Evolutionary conservation across 1,140 invertebrate genomes (phyloP), one percentile per base, ranked within the genome.

Genomic region (Copidosoma floridanum): DNA sequence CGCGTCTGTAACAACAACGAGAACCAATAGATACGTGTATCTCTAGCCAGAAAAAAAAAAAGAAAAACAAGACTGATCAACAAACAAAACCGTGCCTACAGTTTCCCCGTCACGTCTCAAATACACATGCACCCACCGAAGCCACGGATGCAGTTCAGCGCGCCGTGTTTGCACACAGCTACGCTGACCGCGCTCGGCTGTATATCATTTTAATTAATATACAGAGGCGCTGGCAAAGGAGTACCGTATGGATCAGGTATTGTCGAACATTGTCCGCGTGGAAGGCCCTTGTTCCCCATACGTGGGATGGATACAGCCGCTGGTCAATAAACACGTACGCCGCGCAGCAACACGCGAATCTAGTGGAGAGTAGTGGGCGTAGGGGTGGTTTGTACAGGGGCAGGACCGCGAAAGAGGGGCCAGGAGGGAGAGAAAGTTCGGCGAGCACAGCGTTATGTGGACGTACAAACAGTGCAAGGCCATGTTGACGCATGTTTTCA

Each of bases 401-500:
- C 66, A 67, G 70, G 44, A 43, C 65, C 37, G 51, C 43, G 43
- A 32, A 51, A 47, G 54, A 40, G 59, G 41, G 57, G 41, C 57
- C 40, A 14, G 41, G 53, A 56, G 63, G 62, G 66, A 65, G 65
- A 60, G 65, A 66, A 20, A 14, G 35, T 6, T 58, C 62, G 68
- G 69, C 68, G 67, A 68, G 67, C 70, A 66, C 71, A 75, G 74
- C 75, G 75, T 80, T 78, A 79, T 78, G 72, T 76, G 74, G 70
- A 77, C 76, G 73, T 73, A 75, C 75, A 79, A 79, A 79, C 77
- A 79, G 77, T 76, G 77, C 77, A 79, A 80, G 78, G 78, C 75
- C 75, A 77, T 82, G 79, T 82, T 82, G 80, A 82, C 79, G 80
- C 79, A 80, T 82, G 78, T 82, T 81, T 81, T 82, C 78, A 82